phyloP scores from a whole-genome alignment of 1,140 invertebrate genomes.

The Hylyphantes graminicola region DNA sequence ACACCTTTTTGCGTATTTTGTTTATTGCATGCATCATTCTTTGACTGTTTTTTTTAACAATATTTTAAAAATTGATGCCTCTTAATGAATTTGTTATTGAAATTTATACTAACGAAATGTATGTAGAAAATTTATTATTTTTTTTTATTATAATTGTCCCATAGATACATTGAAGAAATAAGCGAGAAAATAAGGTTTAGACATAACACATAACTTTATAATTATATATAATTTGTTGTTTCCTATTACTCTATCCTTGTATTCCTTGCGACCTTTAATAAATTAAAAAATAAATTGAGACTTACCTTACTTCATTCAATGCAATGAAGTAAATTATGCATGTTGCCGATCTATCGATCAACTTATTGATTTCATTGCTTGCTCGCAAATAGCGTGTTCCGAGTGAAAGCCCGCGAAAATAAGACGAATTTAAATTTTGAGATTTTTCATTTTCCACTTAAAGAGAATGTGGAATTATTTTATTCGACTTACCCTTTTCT shows the following conservation, averaged over 20 bases:
- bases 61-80: neutral
- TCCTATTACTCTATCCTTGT: neutral
- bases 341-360: neutral
- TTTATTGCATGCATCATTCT: neutral
- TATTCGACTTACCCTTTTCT: constrained; percentile 23
- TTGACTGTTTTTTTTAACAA: neutral
- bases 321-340: neutral
- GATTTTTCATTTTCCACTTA: neutral
- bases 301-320: neutral
- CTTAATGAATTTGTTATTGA: neutral
- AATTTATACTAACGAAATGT: neutral
- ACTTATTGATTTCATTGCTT: neutral
- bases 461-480: neutral
- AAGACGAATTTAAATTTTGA: neutral
- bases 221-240: neutral
- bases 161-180: neutral
- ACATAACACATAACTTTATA: neutral
- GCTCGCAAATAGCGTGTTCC: neutral
- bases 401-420: neutral
- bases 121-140: neutral
- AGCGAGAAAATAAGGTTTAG: neutral
- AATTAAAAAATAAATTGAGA: neutral
- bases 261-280: too few species aligned
- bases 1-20: neutral
- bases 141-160: neutral